Percentiles rank a stretch among this genome's conserved stretches.
Evolutionary conservation across 2,888 invertebrate genomes (phyloP).

Genomic region (Anoplius nigerrimus): DNA sequence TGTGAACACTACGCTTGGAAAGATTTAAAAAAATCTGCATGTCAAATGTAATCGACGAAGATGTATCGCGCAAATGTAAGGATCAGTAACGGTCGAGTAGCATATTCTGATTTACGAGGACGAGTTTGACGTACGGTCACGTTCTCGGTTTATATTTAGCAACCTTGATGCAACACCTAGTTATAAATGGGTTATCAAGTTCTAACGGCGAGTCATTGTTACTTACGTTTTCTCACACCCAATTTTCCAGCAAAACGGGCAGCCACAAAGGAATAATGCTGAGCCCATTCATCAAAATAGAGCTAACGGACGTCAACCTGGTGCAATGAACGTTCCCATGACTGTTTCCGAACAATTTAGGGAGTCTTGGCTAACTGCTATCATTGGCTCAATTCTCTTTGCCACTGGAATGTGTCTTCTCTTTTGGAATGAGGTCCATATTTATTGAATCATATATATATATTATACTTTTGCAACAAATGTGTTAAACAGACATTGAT

Average conservation of each 20-base stretch:
- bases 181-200: not conserved
- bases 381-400: constrained; percentile 82
- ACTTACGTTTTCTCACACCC: not conserved
- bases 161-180: not conserved
- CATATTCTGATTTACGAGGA: not conserved
- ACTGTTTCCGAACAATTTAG: constrained; percentile 78
- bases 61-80: constrained; percentile 65
- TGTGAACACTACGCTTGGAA: not conserved
- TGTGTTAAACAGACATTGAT: not conserved
- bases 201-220: not conserved
- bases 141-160: not conserved
- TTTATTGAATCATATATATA: not conserved
- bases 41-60: constrained; percentile 16
- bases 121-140: not conserved
- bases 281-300: constrained; percentile 51
- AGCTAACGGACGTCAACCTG: constrained; percentile 46
- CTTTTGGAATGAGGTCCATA: constrained; percentile 88
- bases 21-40: not conserved
- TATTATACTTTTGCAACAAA: not conserved
- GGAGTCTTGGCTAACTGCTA: constrained; percentile 84
- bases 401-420: constrained; percentile 83
- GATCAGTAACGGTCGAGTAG: constrained; percentile 13
- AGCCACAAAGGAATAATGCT: constrained; percentile 49
- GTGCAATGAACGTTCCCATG: constrained; percentile 55
- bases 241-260: constrained; percentile 55